A percentile compares a stretch with the other conserved stretches of the same genome.
Conservation (phyloP, 2,888 invertebrate species). For the Busseola fusca region DNA sequence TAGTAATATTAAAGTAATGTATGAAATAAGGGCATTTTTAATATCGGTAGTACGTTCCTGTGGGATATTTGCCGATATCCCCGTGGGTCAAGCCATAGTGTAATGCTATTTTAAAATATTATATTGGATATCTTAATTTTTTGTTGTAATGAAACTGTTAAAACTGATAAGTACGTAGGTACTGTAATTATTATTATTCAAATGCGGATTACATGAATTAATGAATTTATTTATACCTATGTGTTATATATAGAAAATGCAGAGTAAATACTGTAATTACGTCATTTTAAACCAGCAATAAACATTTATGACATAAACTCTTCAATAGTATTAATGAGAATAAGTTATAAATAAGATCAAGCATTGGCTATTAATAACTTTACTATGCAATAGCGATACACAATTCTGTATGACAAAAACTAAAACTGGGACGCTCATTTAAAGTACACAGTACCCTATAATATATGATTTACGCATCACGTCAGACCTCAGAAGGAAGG, state of each 20-base stretch:
- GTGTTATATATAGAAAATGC: background rate
- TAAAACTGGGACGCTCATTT: slow-evolving; percentile 31
- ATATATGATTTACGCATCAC: slow-evolving; percentile 19
- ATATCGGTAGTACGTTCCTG: background rate
- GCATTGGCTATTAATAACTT: background rate
- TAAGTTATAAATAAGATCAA: background rate
- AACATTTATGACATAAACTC: background rate
- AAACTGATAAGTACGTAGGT: background rate
- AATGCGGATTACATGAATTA: background rate
- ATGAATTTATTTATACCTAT: background rate
- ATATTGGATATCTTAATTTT: background rate
- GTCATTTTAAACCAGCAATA: background rate
- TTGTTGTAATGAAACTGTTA: background rate
- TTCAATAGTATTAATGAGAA: background rate
- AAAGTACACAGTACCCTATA: slow-evolving; percentile 9
- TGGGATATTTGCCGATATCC: background rate
- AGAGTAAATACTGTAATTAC: background rate
- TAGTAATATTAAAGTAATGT: background rate
- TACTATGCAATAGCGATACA: background rate
- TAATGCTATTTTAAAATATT: background rate
- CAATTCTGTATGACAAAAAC: background rate
- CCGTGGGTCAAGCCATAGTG: background rate
- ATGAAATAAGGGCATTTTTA: background rate
- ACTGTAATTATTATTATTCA: background rate
- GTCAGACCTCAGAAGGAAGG: slow-evolving; percentile 2